Evolutionary conservation across 2,888 invertebrate species (phyloP).

Genomic region (Carpatolechia fugitivella): DNA sequence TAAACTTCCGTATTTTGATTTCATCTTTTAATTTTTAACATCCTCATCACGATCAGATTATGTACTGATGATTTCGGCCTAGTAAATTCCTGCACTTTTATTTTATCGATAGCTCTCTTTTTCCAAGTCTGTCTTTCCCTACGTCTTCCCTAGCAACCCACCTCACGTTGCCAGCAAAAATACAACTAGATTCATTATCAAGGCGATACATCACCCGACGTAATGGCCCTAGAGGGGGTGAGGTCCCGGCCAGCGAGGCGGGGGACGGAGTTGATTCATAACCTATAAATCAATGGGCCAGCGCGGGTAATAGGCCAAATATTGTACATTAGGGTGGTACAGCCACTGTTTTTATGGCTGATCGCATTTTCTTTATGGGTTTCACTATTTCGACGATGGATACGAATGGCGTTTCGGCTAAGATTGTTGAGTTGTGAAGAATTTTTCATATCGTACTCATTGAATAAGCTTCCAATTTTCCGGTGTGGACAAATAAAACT

Average conservation of each 20-base stretch:
- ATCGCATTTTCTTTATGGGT: constrained; percentile 13
- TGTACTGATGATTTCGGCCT: no score
- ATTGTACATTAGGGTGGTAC: constrained; percentile 48
- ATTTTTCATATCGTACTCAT: neutral
- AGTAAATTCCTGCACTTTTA: no score
- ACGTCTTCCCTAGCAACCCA: constrained; percentile 36
- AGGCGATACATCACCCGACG: constrained; percentile 61
- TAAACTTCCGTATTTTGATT: no score
- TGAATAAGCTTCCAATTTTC: neutral
- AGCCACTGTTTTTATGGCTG: constrained; percentile 11
- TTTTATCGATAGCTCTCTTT: no score
- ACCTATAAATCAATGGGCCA: constrained; percentile 59
- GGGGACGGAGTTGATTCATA: constrained; percentile 54
- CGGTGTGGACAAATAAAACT: neutral
- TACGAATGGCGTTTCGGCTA: neutral
- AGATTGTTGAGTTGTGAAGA: neutral
- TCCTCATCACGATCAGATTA: no score
- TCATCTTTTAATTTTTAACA: no score
- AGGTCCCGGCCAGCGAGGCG: constrained; percentile 10
- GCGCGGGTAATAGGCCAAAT: constrained; percentile 72
- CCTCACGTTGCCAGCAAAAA: constrained; percentile 56
- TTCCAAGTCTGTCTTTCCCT: neutral
- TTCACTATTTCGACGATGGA: constrained; percentile 4
- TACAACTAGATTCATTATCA: constrained; percentile 76
- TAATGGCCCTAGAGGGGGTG: constrained; percentile 38